These are phyloP conservation scores for Mesorhabditis belari DNA, from an alignment of 2,888 invertebrate genomes.

Conservation along the genomic window DNA sequence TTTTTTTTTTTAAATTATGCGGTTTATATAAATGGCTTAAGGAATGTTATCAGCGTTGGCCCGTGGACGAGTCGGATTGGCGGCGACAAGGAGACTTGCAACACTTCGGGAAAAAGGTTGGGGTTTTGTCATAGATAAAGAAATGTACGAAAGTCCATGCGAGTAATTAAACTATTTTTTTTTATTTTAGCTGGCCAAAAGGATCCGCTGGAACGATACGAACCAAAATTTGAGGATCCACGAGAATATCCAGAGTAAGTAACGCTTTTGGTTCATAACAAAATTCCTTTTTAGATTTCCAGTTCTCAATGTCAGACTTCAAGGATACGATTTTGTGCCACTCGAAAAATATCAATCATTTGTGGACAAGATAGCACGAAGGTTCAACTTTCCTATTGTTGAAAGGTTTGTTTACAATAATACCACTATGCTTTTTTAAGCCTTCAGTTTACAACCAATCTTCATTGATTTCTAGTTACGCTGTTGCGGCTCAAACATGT, in stretches of 20 bases:
- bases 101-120: constrained; percentile 24
- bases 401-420: constrained; percentile 31
- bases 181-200: constrained; percentile 11
- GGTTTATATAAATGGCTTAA: neutral
- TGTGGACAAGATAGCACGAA: constrained; percentile 35
- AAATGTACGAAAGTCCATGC: neutral
- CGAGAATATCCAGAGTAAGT: constrained; percentile 40
- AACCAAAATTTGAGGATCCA: constrained; percentile 33
- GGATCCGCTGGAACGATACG: constrained; percentile 29
- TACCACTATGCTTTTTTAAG: no score
- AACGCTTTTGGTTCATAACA: neutral
- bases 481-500: constrained; percentile 41
- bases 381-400: constrained; percentile 39
- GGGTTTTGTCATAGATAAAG: neutral
- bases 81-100: constrained; percentile 11
- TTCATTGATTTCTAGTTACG: constrained; percentile 35
- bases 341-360: constrained; percentile 47
- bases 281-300: constrained; percentile 17
- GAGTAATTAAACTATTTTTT: neutral
- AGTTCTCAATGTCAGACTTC: constrained; percentile 39
- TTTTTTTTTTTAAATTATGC: neutral
- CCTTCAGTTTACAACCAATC: no score
- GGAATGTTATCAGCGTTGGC: neutral
- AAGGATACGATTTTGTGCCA: constrained; percentile 41
- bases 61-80: neutral